Evolutionary conservation across 2,888 invertebrate genomes (phyloP), one percentile per base, ranked within the genome.

Genomic region (Selenia dentaria): DNA sequence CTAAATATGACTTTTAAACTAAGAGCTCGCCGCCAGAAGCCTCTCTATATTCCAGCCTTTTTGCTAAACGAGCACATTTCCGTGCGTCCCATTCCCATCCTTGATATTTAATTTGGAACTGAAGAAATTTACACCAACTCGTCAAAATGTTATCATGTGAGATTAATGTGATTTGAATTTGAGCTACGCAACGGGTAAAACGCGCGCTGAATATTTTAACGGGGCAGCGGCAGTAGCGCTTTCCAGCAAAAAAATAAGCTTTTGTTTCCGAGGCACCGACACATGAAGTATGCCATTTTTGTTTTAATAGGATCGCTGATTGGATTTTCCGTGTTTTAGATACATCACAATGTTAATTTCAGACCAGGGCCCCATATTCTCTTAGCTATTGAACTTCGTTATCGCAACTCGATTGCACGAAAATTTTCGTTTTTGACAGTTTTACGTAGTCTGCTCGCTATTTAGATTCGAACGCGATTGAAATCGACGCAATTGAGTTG

Each of bases 1-100:
- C 81, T 81, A 80, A 83, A 85, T 85, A 84, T 82, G 78, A 83
- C 83, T 83, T 84, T 82, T 78, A 81, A 83, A 83, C 79, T 77
- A 78, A 80, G 77, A 79, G 75, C 73, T 64, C 66, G 66, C 62
- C 46, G 66, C 70, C 66, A 71, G 69, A 68, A 71, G 66, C 70
- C 72, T 75, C 69, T 71, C 59, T 65, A 68, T 74, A 71, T 73
- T 69, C 70, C 59, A 64, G 70, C 71, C 73, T 75, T 80, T 82
- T 80, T 70, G 64, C 66, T 67, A 67, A 70, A 72, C 64, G 69
- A 70, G 65, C 65, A 67, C 55, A 74, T 76, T 78, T 74, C 65
- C 70, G 71, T 70, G 58, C 66, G 65, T 74, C 55, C 62, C 64
- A 44, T 52, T 63, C 67, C 57, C 60, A 62, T 51, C 55, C 53